Evolutionary conservation across 1,140 invertebrate genomes (phyloP).

Genomic region (Pseudomyrmex pallidus): DNA sequence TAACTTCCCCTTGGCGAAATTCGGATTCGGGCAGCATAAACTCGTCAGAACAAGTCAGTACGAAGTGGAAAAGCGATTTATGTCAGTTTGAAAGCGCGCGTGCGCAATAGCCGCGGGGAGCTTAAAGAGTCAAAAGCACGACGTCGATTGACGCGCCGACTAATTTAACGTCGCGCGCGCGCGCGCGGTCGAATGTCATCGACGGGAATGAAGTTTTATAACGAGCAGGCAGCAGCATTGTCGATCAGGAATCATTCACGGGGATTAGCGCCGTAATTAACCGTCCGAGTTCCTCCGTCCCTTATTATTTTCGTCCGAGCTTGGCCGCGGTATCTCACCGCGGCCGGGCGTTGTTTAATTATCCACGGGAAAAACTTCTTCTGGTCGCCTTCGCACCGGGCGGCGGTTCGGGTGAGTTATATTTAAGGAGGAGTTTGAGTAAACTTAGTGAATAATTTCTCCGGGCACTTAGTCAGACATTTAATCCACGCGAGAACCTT

Average conservation of each 20-base stretch:
- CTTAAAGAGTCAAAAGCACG: neutral
- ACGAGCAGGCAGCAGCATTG: neutral
- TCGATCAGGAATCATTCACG: neutral
- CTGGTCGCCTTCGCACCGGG: neutral
- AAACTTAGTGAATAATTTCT: constrained; percentile 59
- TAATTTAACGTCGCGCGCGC: constrained; percentile 14
- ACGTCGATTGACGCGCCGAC: neutral
- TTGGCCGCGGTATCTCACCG: neutral
- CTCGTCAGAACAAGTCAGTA: neutral
- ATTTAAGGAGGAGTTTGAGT: constrained; percentile 53
- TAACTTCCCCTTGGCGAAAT: constrained; percentile 7
- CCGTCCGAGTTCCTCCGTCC: neutral
- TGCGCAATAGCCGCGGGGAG: neutral
- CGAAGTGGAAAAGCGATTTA: constrained; percentile 20
- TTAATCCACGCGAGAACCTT: constrained; percentile 54
- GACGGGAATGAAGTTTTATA: neutral
- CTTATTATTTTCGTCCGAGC: constrained; percentile 13
- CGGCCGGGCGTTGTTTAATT: constrained; percentile 30
- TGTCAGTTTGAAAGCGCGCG: neutral
- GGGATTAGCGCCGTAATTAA: constrained; percentile 30
- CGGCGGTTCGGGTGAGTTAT: constrained; percentile 22
- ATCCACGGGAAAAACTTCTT: constrained; percentile 26
- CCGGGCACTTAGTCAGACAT: constrained; percentile 50
- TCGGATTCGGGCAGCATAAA: neutral
- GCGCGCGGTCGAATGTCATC: neutral